Conservation (phyloP, 2,797 vertebrate species). For the Xyrichtys novacula region DNA sequence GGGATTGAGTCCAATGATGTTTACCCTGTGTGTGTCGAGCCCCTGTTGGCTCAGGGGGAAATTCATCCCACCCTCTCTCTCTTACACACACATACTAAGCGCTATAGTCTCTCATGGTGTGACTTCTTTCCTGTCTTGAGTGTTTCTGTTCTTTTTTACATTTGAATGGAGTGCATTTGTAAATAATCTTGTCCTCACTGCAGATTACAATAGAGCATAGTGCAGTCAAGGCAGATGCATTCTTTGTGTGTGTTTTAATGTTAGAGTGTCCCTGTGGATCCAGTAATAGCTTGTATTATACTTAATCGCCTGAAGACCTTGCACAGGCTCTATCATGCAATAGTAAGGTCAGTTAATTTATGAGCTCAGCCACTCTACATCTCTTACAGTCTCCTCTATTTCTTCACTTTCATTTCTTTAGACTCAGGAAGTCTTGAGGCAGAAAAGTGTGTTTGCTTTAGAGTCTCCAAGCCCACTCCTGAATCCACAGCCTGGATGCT, state of each 20-base stretch:
- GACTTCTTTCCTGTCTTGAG: constrained; percentile 48
- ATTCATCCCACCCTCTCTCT: constrained; percentile 51
- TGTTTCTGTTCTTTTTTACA: constrained; percentile 33
- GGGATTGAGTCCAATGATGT: constrained; percentile 80
- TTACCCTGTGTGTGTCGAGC: constrained; percentile 76
- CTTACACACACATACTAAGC: constrained; percentile 20
- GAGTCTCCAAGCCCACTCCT: constrained; percentile 11
- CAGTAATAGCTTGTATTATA: constrained; percentile 53
- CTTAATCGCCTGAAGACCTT: constrained; percentile 43
- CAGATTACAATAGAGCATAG: constrained; percentile 43
- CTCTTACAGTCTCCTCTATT: constrained; percentile 27
- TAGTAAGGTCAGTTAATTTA: constrained; percentile 62
- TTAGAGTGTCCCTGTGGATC: constrained; percentile 30
- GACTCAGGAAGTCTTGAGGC: constrained; percentile 45
- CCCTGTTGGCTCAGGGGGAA: constrained; percentile 63
- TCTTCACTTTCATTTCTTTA: constrained; percentile 42
- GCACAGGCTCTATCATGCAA: constrained; percentile 38
- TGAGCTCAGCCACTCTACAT: constrained; percentile 50
- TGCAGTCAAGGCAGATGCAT: constrained; percentile 24
- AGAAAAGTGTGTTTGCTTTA: constrained; percentile 42
- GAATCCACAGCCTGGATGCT: constrained; percentile 31
- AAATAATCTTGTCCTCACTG: constrained; percentile 63
- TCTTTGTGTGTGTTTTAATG: constrained; percentile 18
- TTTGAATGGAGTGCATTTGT: constrained; percentile 63
- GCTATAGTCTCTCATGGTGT: constrained; percentile 27